These are phyloP conservation scores for Philonicus albiceps DNA, from an alignment of 2,888 invertebrate species.

Conservation along the genomic window DNA sequence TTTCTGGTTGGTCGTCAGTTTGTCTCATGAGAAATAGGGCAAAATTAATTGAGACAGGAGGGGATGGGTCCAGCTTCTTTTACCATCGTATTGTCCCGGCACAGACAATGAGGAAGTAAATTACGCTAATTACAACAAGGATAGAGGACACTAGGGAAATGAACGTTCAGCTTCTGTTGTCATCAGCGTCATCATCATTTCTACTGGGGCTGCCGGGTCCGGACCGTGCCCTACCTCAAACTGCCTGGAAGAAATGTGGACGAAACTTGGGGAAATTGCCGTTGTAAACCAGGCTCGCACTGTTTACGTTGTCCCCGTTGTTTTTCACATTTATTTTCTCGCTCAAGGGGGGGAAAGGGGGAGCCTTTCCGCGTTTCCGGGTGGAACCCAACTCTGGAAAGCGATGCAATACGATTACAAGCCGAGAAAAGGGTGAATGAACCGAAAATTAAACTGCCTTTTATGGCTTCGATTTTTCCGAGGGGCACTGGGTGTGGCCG, in stretches of 20 bases:
- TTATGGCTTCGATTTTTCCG: background rate
- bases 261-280: background rate
- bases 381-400: background rate
- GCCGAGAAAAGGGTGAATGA: background rate
- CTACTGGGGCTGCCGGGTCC: background rate
- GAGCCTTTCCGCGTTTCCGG: background rate
- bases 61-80: background rate
- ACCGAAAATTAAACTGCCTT: background rate
- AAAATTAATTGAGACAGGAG: background rate
- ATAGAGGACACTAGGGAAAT: slow-evolving; percentile 1
- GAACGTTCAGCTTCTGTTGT: slow-evolving; percentile 7
- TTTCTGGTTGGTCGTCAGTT: background rate
- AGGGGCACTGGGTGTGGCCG: background rate
- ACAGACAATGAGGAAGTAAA: slow-evolving; percentile 13
- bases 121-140: slow-evolving; percentile 17
- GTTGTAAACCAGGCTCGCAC: background rate
- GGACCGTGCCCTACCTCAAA: background rate
- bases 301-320: background rate
- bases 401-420: background rate
- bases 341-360: background rate
- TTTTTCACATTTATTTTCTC: background rate
- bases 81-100: background rate
- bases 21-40: background rate
- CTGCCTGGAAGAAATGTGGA: background rate
- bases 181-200: background rate